A percentile compares a stretch with the other conserved stretches of the same genome.
Evolutionary conservation across 2,797 vertebrate genomes (phyloP).

Genomic region (Fratercula arctica): DNA sequence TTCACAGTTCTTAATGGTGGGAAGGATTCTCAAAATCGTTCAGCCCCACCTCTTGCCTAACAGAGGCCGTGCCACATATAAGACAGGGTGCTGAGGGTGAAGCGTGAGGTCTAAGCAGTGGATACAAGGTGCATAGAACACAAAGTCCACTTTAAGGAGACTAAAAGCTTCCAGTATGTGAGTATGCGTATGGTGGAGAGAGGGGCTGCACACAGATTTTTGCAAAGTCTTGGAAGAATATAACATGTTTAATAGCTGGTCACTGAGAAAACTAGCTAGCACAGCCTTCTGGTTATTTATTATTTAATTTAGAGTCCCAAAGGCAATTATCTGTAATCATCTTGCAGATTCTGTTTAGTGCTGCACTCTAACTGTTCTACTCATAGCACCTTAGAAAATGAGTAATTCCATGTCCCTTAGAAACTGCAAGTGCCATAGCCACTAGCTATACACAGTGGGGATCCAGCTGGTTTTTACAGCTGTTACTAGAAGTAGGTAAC

Average conservation of each 20-base stretch:
- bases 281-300: not conserved
- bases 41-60: not conserved
- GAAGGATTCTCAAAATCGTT: not conserved
- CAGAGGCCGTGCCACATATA: not conserved
- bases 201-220: not conserved
- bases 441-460: not conserved
- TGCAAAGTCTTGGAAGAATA: not conserved
- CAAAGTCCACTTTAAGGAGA: not conserved
- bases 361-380: not conserved
- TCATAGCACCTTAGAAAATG: not conserved
- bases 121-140: not conserved
- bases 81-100: not conserved
- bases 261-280: not conserved
- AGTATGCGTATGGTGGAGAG: not conserved
- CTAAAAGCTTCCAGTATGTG: not conserved
- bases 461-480: not conserved
- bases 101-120: not conserved
- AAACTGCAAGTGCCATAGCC: not conserved
- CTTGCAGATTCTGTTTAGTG: not conserved
- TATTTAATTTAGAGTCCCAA: not conserved
- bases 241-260: not conserved
- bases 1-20: not conserved
- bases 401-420: not conserved
- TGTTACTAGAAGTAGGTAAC: not conserved
- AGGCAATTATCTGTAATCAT: not conserved